phyloP scores from a whole-genome alignment of 2,113 vertebrate genomes.

The Callipepla squamata region DNA sequence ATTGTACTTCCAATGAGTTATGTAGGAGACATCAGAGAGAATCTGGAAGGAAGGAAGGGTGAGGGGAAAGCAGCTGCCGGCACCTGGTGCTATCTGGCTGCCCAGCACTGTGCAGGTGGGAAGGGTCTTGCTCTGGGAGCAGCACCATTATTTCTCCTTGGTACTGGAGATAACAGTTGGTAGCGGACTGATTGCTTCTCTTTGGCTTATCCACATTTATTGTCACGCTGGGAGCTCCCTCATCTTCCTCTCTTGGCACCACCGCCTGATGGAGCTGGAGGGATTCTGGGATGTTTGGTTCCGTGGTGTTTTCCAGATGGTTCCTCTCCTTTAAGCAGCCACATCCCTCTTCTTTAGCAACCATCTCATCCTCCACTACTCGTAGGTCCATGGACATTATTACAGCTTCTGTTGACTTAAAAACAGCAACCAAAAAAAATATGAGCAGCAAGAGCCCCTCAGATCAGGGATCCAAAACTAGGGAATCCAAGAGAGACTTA shows the following conservation, averaged over 20 bases:
- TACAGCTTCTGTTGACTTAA: constrained; percentile 35
- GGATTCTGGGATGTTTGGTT: background rate
- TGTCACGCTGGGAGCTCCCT: background rate
- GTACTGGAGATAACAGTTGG: background rate
- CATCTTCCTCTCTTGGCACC: background rate
- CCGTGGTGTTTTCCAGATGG: background rate
- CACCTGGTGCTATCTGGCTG: background rate
- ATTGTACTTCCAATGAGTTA: background rate
- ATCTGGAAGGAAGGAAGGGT: background rate
- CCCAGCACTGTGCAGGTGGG: background rate
- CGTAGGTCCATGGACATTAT: background rate
- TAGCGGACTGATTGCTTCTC: background rate
- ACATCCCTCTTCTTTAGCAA: background rate
- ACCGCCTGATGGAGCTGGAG: background rate
- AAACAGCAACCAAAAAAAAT: background rate
- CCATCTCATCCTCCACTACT: background rate
- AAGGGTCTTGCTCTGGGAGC: background rate
- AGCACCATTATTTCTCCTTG: background rate
- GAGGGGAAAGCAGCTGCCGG: background rate
- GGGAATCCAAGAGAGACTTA: background rate
- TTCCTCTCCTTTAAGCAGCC: background rate
- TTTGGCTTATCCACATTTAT: background rate
- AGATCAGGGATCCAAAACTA: constrained; percentile 38
- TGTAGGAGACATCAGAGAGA: background rate
- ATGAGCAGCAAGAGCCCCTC: background rate